Conservation (phyloP, 2,797 vertebrate species). For the Pseudochirops corinnae region DNA sequence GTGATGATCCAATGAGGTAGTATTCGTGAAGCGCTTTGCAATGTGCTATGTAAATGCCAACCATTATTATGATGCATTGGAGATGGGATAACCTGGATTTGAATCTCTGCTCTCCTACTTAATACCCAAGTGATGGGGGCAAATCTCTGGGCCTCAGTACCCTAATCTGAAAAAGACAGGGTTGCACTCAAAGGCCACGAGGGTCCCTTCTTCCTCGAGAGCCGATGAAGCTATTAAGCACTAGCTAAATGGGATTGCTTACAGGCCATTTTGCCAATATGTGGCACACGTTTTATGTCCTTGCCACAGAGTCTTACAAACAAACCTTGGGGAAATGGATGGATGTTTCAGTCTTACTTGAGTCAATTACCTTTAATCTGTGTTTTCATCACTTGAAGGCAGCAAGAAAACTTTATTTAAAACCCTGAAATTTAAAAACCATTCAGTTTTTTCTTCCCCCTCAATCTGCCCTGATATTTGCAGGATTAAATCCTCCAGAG, state of each 20-base stretch:
- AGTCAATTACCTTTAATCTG: background rate
- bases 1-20: background rate
- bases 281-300: background rate
- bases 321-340: conserved; percentile 14
- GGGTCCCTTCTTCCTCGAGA: background rate
- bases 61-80: background rate
- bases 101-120: background rate
- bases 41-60: background rate
- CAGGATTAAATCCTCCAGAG: conserved; percentile 3
- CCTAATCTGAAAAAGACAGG: background rate
- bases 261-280: background rate
- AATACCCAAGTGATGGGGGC: background rate
- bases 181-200: background rate
- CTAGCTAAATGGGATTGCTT: background rate
- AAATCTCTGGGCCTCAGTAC: background rate
- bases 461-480: conserved; percentile 26
- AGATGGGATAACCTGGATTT: background rate
- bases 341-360: background rate
- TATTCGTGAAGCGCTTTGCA: background rate
- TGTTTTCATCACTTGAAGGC: conserved; percentile 11
- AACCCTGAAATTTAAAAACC: conserved; percentile 21
- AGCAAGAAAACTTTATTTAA: background rate
- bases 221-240: background rate
- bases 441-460: conserved; percentile 11
- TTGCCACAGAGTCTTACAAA: background rate